Base-by-base conservation (phyloP, 92 coral and sea anemone species). In the Meandrina meandrites region DNA sequence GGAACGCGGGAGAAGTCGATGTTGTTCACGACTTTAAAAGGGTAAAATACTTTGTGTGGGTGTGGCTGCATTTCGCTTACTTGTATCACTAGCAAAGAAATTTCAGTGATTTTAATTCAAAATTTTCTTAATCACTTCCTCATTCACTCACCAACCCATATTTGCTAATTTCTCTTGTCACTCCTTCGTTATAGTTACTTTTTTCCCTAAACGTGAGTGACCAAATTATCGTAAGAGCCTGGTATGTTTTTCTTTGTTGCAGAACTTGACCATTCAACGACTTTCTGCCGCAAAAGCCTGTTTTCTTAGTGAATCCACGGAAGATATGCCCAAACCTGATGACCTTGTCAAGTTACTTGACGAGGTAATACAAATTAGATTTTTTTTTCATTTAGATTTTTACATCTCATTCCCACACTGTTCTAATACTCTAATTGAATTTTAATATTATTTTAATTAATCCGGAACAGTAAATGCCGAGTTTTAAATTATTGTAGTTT, bases 1-100 rank as follows among this genome's bases (percentile, higher is more conserved):
- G n/a, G 16, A 66, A 45, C 83, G 50, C 84, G 13, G 84, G 84
- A 60, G 56, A 80, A 45, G 84, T 80, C 72, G 72, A 80, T n/a
- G 84, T 57, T 57, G 53, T 80, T 24, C 37, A 18, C 72, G 84
- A 80, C 66, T 80, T 80, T 66, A 80, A 80, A 32, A 35, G 18
- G 72, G 84, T 80, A 69, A 69, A 18, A 28, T n/a, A n/a, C n/a
- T n/a, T 15, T 0, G 37, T 28, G 64, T 5, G 22, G 64, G 5
- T 57, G n/a, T 57, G 64, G 18, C 11, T 57, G 27, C 24, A 19
- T 1, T 40, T 6, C 6, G 6, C 45, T 40, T 40, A 40, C 45
- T 40, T 6, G 45, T 40, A 40, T 6, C 45, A 2, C 6, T 40
- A 6, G 45, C 45, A 40, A 6, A 6, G 2, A 40, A 6, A 40